Conservation (phyloP, 2,888 invertebrate genomes). For the Antheraea assamensis region DNA sequence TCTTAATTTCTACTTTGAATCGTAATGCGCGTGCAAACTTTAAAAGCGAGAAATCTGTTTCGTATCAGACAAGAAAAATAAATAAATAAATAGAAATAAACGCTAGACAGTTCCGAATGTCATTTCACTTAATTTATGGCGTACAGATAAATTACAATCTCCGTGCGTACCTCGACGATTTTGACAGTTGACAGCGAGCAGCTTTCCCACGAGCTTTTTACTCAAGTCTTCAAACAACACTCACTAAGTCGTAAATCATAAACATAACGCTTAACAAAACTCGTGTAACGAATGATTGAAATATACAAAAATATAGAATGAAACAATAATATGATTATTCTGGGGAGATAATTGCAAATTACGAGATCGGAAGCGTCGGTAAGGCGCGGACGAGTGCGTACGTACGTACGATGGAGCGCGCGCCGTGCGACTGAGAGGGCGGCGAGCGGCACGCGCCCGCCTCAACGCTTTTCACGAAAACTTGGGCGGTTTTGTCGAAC, state of each 20-base stretch:
- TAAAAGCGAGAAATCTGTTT: constrained; percentile 12
- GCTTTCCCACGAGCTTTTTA: constrained; percentile 48
- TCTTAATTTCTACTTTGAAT: background rate
- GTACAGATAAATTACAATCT: constrained; percentile 34
- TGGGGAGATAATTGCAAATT: constrained; percentile 27
- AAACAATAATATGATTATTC: constrained; percentile 17
- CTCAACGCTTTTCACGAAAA: constrained; percentile 37
- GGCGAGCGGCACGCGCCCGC: constrained; percentile 49
- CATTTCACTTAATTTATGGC: constrained; percentile 31
- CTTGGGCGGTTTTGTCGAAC: constrained; percentile 41
- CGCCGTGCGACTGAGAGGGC: constrained; percentile 54
- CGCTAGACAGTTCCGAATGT: constrained; percentile 20
- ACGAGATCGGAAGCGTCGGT: constrained; percentile 42
- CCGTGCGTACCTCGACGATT: constrained; percentile 63
- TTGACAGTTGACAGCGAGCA: constrained; percentile 68
- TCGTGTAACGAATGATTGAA: constrained; percentile 14
- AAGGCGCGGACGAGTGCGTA: constrained; percentile 35
- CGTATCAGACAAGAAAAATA: constrained; percentile 8
- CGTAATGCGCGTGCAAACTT: background rate
- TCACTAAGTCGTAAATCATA: constrained; percentile 53
- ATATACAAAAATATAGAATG: constrained; percentile 22
- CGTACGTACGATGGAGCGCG: constrained; percentile 48
- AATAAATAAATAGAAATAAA: background rate
- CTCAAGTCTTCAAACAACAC: constrained; percentile 48
- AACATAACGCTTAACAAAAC: constrained; percentile 29